Percentiles rank a stretch among this genome's conserved stretches.
phyloP scores from a whole-genome alignment of 1,140 invertebrate species.

The Trialeurodes vaporariorum region DNA sequence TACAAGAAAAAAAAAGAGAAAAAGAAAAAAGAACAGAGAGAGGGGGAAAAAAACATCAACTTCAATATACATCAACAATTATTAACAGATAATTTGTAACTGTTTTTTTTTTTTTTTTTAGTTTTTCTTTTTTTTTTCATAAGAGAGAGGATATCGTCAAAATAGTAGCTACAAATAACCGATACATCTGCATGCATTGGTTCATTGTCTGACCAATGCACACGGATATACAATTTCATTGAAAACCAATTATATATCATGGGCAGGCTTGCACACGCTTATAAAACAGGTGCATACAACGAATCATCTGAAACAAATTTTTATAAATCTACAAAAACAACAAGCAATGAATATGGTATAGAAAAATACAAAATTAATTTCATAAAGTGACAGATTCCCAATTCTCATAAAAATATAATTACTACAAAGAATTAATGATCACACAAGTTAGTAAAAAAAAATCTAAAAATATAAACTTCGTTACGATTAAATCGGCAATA shows the following conservation, averaged over 20 bases:
- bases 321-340: not conserved
- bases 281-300: not conserved
- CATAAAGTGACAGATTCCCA: not conserved
- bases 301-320: not conserved
- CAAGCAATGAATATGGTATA: not conserved
- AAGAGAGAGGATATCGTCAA: not conserved
- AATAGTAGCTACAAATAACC: not conserved
- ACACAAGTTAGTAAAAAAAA: not conserved
- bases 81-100: not conserved
- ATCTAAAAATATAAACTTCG: not conserved
- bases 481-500: not conserved
- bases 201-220: too few relatives aligned
- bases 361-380: not conserved
- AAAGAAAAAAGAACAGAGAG: not conserved
- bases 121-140: too few relatives aligned
- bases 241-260: too few relatives aligned
- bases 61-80: conserved; percentile 1
- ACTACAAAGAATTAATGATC: not conserved
- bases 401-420: not conserved
- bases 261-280: not conserved
- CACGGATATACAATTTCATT: too few relatives aligned
- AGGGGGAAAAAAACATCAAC: not conserved
- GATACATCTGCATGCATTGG: too few relatives aligned
- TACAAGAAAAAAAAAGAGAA: not conserved
- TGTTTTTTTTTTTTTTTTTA: too few relatives aligned